Evolutionary conservation across 2,888 invertebrate species (phyloP).

Genomic region (Drosophila nr. perissopoda): DNA sequence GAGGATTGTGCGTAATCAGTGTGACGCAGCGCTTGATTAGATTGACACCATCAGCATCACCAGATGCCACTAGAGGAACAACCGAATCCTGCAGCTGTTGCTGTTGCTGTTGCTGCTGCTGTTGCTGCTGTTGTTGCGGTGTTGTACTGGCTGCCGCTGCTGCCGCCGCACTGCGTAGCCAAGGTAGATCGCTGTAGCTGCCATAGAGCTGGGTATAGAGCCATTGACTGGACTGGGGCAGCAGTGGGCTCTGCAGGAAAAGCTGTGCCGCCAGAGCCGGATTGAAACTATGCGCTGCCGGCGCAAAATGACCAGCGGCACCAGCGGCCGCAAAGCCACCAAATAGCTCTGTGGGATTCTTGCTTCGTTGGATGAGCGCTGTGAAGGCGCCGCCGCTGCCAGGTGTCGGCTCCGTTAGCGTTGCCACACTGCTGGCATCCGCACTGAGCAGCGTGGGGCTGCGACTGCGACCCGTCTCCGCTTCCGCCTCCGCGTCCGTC

Average conservation of each 20-base stretch:
- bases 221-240: constrained; percentile 92
- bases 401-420: constrained; percentile 51
- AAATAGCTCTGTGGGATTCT: constrained; percentile 84
- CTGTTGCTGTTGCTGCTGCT: constrained; percentile 56
- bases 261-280: constrained; percentile 89
- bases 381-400: constrained; percentile 84
- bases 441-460: constrained; percentile 53
- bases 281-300: constrained; percentile 85
- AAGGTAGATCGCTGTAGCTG: constrained; percentile 88
- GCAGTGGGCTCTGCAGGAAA: constrained; percentile 90
- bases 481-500: constrained; percentile 25
- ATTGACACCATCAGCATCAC: constrained; percentile 79
- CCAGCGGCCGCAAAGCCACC: constrained; percentile 86
- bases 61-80: constrained; percentile 16
- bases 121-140: constrained; percentile 41
- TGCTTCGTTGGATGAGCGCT: constrained; percentile 84
- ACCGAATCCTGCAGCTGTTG: constrained; percentile 35
- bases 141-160: constrained; percentile 80
- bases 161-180: constrained; percentile 86
- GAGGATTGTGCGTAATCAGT: constrained; percentile 82
- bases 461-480: constrained; percentile 52
- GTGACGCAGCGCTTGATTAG: constrained; percentile 84
- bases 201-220: constrained; percentile 91
- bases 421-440: constrained; percentile 51
- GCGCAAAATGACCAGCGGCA: constrained; percentile 85